Evolutionary conservation across 2,888 invertebrate species (phyloP), one percentile per base, ranked within the genome.

Genomic region (Alcis repandata): DNA sequence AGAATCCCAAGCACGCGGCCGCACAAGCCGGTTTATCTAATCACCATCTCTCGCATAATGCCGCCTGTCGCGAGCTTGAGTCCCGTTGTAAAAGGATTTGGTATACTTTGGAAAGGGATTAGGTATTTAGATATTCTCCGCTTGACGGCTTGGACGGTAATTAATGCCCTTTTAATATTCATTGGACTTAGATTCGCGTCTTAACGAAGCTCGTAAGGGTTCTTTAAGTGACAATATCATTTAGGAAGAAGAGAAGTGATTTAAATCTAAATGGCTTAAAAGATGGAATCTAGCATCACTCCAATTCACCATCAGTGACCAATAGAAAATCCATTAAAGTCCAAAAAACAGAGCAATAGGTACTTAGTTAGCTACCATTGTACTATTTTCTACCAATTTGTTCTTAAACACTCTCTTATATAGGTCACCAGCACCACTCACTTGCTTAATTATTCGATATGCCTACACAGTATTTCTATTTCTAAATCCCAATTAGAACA

Each of bases 31-130:
- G 51, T 58, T 59, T 57, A 45, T 57, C 63, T 58, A 63, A 63
- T 63, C 63, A 57, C 51, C 54, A 43, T 54, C 59, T 48, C n/a
- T 36, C 41, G 51, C 20, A 51, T 57, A 62, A 61, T 61, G 48
- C 46, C 62, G 15, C 9, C 27, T 60, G 60, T 60, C 57, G 59
- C 51, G 52, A 52, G 32, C 36, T 15, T 15, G 9, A n/a, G 33
- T 64, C 59, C 65, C 64, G 59, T 54, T 53, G 41, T 54, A 27
- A 63, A 58, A 63, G 58, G 63, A 59, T 63, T 63, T 38, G 45
- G 33, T 56, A 56, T n/a, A 56, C 27, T 46, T 48, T 51, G n/a
- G 15, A 22, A 17, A 45, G 43, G 63, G 45, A 45, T 63, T 57
- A 51, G 17, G 19, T 41, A 59, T 51, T 49, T 41, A 49, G 19